A percentile compares a stretch with the other conserved stretches of the same genome.
Conservation (phyloP, 2,797 vertebrate genomes). For the Tragopan temminckii region DNA sequence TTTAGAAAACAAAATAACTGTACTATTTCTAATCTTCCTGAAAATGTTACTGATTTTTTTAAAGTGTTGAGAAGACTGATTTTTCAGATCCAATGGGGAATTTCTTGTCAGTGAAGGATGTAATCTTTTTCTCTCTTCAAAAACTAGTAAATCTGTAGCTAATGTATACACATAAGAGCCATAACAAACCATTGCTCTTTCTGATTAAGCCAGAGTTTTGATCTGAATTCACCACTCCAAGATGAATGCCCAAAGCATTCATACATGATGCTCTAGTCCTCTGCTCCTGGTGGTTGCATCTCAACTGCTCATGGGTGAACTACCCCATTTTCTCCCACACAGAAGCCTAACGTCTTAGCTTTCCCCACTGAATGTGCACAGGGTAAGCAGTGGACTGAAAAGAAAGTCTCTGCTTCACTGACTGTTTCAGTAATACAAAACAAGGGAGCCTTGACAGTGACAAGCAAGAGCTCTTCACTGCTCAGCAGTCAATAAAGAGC, state of each 20-base stretch:
- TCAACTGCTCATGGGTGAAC: neutral
- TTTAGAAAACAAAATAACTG: fast-evolving
- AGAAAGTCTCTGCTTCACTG: neutral
- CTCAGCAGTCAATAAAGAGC: conserved; percentile 11
- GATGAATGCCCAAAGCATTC: neutral
- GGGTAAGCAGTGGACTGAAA: fast-evolving
- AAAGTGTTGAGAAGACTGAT: neutral
- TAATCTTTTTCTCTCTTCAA: neutral
- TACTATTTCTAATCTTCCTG: fast-evolving
- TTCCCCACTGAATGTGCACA: neutral
- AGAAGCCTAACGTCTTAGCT: neutral
- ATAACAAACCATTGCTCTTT: neutral
- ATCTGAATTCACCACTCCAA: neutral
- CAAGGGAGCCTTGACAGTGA: neutral
- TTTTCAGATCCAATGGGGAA: neutral
- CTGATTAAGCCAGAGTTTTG: neutral
- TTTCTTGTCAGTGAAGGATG: neutral
- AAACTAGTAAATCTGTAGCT: neutral
- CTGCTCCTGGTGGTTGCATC: neutral
- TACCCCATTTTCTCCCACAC: neutral
- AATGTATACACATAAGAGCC: neutral
- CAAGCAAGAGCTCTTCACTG: conserved; percentile 3
- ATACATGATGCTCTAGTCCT: neutral
- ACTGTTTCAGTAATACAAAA: neutral
- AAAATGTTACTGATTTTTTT: fast-evolving